Percentiles rank a stretch among this genome's conserved stretches.
Evolutionary conservation across 2,888 invertebrate genomes (phyloP).

Genomic region (Ommatoiulus sabulosus): DNA sequence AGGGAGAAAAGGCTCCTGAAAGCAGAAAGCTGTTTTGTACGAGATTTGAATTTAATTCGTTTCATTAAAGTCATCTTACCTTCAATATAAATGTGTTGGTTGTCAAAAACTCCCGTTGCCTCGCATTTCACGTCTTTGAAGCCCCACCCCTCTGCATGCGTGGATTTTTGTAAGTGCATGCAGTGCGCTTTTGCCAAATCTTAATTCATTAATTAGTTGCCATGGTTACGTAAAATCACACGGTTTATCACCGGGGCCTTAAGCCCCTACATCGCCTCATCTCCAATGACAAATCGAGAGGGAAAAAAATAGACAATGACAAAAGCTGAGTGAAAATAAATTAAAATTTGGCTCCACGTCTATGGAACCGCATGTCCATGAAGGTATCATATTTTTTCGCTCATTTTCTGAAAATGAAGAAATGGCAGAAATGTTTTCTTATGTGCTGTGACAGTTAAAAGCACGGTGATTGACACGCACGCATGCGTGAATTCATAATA

Average conservation of each 20-base stretch:
- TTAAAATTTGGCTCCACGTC: not conserved
- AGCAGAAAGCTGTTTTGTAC: constrained; percentile 30
- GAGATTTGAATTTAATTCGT: constrained; percentile 43
- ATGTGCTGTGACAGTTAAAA: not conserved
- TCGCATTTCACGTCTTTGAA: constrained; percentile 31
- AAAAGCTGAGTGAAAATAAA: constrained; percentile 35
- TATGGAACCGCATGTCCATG: no score
- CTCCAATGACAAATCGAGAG: constrained; percentile 3
- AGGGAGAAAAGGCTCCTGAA: constrained; percentile 23
- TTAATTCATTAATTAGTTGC: constrained; percentile 36
- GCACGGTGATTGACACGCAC: not conserved
- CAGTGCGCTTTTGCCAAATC: constrained; percentile 3
- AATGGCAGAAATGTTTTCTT: not conserved
- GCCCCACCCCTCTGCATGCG: not conserved
- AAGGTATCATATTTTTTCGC: not conserved
- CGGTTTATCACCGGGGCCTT: not conserved
- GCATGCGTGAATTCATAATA: not conserved
- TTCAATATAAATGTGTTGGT: constrained; percentile 42
- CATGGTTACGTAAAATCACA: constrained; percentile 13
- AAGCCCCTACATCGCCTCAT: not conserved
- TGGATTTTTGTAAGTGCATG: not conserved
- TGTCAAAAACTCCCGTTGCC: constrained; percentile 36
- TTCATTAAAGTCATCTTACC: constrained; percentile 43
- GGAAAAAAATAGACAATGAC: not conserved
- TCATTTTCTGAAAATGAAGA: constrained; percentile 20